Evolutionary conservation across 2,797 vertebrate species (phyloP).

Genomic region (Tarsius wallacei): DNA sequence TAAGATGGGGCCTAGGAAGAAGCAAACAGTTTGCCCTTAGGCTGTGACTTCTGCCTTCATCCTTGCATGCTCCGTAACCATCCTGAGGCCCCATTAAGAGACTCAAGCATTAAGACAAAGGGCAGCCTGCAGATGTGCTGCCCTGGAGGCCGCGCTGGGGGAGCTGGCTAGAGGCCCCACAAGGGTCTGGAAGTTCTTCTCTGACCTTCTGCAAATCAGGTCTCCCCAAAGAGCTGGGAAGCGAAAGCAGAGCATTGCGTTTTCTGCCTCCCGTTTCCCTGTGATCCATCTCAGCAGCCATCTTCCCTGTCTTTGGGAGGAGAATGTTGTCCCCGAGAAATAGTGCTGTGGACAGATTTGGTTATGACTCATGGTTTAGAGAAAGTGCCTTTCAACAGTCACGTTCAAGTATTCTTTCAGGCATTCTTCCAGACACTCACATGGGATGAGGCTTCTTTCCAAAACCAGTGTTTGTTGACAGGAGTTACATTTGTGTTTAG

Average conservation of each 20-base stretch:
- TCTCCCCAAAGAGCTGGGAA: background rate
- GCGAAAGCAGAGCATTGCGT: background rate
- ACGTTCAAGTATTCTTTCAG: background rate
- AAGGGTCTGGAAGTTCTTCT: background rate
- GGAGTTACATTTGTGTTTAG: rapidly evolving
- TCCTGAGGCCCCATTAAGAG: background rate
- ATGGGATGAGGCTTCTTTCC: background rate
- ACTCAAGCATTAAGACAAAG: background rate
- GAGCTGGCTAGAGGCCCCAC: rapidly evolving
- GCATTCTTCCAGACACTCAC: background rate
- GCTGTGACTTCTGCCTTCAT: background rate
- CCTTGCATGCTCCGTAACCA: background rate
- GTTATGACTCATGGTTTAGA: background rate
- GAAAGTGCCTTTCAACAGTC: background rate
- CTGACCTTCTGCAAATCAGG: background rate
- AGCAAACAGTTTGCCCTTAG: background rate
- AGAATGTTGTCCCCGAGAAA: background rate
- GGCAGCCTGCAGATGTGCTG: background rate
- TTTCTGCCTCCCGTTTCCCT: background rate
- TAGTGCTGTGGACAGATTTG: background rate
- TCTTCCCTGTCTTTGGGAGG: background rate
- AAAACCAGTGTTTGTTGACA: background rate
- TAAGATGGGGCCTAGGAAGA: background rate
- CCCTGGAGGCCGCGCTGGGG: background rate
- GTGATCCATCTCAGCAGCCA: background rate